Evolutionary conservation across 2,113 vertebrate genomes (phyloP), one percentile per base, ranked within the genome.

Genomic region (Galeopterus variegatus): DNA sequence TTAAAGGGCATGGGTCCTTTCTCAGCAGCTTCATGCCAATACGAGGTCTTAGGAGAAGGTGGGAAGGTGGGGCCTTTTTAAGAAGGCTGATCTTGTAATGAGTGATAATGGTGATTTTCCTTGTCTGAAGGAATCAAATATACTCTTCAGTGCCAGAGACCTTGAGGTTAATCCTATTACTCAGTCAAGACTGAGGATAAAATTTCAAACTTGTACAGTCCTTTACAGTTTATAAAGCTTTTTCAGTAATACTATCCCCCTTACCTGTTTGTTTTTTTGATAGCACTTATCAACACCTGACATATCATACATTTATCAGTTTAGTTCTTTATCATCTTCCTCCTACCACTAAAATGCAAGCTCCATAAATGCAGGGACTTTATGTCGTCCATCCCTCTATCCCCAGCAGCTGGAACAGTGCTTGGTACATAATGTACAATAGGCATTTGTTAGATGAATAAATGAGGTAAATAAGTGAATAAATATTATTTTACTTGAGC

Each of bases 251-350:
- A 70, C 41, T 62, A n/a, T 67, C 3, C 31, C 13, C 19, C 9
- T 83, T 90, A 76, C 28, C 28, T 83, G 76, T 24, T 33, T 77
- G 65, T 77, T 96, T 86, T 96, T 90, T 95, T 94, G 33, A 70
- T 26, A 82, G n/a, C 28, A 76, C 8, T 90, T 86, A 93, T 33
- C 26, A 36, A 75, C 60, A 92, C 6, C 11, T 85, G 23, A 58
- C 6, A 56, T 72, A 67, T 4, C 75, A 85, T 50, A 75, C 4
- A 77, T 75, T 64, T 83, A 76, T 67, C 5, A 17, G 62, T 67
- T 62, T 45, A 48, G 54, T 73, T 94, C 33, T 62, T 81, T 73
- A 50, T 79, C n/a, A 33, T 94, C 73, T 81, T 85, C 58, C 50
- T 87, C 9, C 52, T 90, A 83, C 17, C 81, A 14, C 13, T 69